phyloP scores from a whole-genome alignment of 2,797 vertebrate genomes.

The Heliangelus exortis region DNA sequence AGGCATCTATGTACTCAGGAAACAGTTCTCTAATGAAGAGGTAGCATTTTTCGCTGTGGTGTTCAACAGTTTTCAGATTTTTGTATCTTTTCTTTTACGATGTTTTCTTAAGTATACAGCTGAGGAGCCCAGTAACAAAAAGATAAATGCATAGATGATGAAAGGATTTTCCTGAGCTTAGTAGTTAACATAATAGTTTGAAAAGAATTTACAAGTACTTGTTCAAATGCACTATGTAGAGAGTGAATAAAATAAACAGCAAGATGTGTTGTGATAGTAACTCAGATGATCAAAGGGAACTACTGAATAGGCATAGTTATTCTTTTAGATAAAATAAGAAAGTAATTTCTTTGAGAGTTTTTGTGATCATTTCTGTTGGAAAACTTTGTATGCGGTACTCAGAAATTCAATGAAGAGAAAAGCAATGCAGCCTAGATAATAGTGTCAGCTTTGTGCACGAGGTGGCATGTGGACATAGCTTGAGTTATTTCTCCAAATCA shows the following conservation, averaged over 20 bases:
- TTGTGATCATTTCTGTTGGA: conserved; percentile 72
- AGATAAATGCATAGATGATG: conserved; percentile 60
- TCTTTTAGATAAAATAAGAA: conserved; percentile 77
- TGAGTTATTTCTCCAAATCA: conserved; percentile 55
- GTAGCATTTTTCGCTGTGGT: conserved; percentile 4
- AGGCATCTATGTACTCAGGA: conserved; percentile 1
- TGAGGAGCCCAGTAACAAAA: conserved; percentile 56
- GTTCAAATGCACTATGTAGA: conserved; percentile 47
- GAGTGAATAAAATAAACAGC: conserved; percentile 75
- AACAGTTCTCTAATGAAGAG: background rate
- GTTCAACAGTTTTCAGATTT: conserved; percentile 27
- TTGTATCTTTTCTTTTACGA: conserved; percentile 52
- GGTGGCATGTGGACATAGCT: conserved; percentile 61
- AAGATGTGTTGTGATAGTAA: conserved; percentile 72
- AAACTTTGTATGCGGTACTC: conserved; percentile 70
- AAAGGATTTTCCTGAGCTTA: conserved; percentile 69
- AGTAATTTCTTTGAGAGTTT: conserved; percentile 73
- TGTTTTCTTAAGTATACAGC: conserved; percentile 58
- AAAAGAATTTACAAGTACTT: conserved; percentile 70
- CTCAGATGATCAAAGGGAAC: conserved; percentile 72
- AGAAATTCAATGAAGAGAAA: conserved; percentile 72
- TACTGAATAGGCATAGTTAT: conserved; percentile 70
- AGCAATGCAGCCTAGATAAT: conserved; percentile 68
- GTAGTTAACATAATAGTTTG: conserved; percentile 68
- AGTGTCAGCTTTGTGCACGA: conserved; percentile 63